Conservation (phyloP, 2,113 vertebrate species). For the Bubo scandiacus region DNA sequence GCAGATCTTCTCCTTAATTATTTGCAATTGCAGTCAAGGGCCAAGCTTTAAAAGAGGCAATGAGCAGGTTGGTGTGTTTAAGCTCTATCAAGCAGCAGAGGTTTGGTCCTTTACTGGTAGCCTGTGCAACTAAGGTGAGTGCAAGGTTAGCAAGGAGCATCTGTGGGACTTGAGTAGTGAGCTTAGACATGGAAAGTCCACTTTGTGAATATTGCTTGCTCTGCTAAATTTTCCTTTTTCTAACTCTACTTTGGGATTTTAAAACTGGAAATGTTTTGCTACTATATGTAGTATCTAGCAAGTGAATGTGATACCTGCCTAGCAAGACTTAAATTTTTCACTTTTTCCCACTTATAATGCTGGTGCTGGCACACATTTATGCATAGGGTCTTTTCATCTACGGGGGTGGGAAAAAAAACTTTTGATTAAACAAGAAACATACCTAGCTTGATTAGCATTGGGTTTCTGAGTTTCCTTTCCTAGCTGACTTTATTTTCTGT, state of each 20-base stretch:
- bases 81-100: not conserved
- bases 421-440: not conserved
- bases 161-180: not conserved
- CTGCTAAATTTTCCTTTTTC: not conserved
- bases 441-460: not conserved
- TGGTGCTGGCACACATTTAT: not conserved
- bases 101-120: not conserved
- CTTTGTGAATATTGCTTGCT: not conserved
- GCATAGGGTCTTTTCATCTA: rapidly evolving
- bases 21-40: not conserved
- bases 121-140: not conserved
- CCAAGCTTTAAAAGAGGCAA: not conserved
- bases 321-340: not conserved
- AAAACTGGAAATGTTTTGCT: not conserved
- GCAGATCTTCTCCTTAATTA: not conserved
- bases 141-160: not conserved
- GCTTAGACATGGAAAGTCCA: not conserved
- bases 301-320: not conserved
- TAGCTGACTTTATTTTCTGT: not conserved
- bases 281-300: not conserved
- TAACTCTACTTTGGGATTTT: not conserved
- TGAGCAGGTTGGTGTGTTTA: not conserved
- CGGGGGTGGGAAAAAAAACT: not conserved
- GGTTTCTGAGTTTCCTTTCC: not conserved
- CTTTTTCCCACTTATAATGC: not conserved